Evolutionary conservation across 2,113 vertebrate species (phyloP), one percentile per base, ranked within the genome.

Genomic region (Origma solitaria): DNA sequence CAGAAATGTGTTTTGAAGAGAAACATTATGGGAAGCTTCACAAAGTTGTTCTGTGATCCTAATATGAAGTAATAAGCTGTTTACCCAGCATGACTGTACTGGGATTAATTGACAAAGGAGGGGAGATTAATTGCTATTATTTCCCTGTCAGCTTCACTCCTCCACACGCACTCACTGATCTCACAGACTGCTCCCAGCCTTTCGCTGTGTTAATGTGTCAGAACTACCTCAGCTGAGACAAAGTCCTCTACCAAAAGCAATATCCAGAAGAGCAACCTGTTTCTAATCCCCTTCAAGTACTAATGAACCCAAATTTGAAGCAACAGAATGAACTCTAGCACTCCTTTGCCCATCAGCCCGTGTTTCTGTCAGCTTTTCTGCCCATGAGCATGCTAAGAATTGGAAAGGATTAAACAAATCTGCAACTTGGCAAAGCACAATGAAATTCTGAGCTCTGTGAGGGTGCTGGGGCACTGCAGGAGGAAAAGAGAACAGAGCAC

Each of bases 31-130:
- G 92, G 96, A 96, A 97, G 93, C 95, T 95, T 95, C 94, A 86
- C 86, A 81, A 91, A 98, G 96, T 97, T 98, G 94, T 96, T 96
- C 90, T 91, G 97, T 97, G 96, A 96, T 95, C 96, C 95, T 97
- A 97, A 98, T 98, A 96, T 96, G 94, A 94, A 95, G 94, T 98
- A 98, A 98, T 97, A 96, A 97, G 96, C 92, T 96, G 97, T 98
- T 97, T 97, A 97, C 97, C 87, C 95, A 96, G 92, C 93, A 96
- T 87, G 86, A 92, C 92, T 91, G 91, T 96, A 96, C 94, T 96
- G 94, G 94, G 93, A 97, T 97, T 96, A 97, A 97, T 97, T 96
- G 95, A 93, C 97, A 96, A 96, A 96, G 97, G 96, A 97, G 93
- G 72, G 92, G 93, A 96, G 95, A 97, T 97, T 97, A 97, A 97